Conservation (phyloP, 2,797 vertebrate genomes). For the Pangasius sanitwongsei region DNA sequence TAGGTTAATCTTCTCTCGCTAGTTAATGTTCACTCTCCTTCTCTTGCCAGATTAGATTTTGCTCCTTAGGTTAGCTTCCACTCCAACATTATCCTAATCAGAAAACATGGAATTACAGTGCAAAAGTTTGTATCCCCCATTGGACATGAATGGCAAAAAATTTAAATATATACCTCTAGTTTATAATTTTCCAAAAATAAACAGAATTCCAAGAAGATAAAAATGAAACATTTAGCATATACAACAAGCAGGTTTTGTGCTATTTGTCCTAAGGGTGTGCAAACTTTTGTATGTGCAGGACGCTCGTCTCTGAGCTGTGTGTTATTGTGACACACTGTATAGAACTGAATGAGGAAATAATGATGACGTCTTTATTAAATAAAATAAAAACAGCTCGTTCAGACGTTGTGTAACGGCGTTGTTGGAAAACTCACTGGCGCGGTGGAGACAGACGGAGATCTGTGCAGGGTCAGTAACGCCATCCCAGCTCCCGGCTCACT, state of each 20-base stretch:
- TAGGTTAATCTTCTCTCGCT: not conserved
- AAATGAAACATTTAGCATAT: not conserved
- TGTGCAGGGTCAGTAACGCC: constrained; percentile 78
- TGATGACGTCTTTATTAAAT: not conserved
- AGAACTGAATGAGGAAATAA: not conserved
- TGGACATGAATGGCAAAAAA: not conserved
- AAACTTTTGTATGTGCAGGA: not conserved
- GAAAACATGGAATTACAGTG: not conserved
- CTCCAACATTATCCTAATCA: not conserved
- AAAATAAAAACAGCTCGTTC: not conserved
- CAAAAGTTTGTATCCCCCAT: not conserved
- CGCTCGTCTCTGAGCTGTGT: not conserved
- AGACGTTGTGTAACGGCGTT: not conserved
- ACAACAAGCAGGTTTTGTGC: not conserved
- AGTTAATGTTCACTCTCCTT: not conserved
- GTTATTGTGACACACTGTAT: not conserved
- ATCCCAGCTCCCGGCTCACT: constrained; percentile 64
- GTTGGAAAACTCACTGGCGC: constrained; percentile 68
- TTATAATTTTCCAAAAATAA: not conserved
- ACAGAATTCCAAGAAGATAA: not conserved
- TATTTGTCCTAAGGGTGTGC: not conserved
- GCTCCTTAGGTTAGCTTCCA: not conserved
- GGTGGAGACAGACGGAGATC: constrained; percentile 69
- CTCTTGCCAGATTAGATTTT: not conserved
- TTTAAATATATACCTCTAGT: not conserved